Evolutionary conservation across 1,140 invertebrate genomes (phyloP), one percentile per base, ranked within the genome.

Genomic region (Lanistes nyassanus): DNA sequence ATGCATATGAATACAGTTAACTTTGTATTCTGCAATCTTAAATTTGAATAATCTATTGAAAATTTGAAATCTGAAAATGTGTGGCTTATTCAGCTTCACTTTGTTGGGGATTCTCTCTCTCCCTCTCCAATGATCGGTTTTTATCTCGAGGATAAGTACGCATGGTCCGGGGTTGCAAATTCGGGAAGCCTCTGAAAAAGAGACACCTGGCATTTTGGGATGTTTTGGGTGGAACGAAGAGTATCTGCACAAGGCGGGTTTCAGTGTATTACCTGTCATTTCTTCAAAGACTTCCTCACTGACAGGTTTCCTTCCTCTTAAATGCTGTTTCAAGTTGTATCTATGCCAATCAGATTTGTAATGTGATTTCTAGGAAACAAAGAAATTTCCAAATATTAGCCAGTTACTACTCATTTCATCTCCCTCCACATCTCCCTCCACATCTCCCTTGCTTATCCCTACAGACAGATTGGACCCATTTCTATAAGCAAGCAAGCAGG

Each of bases 311-410:
- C 76, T 66, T 39, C 80, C 81, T 74, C 79, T 81, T 7, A 88
- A 66, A 62, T 81, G 77, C 36, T 74, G 80, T 72, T 85, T 85
- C 34, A 88, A 74, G 73, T 88, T 88, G 70, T 85, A 88, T 73
- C 85, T 76, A 72, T 88, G 87, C 81, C 84, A 87, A 75, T 88
- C 87, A 60, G 80, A 83, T 82, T 92, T 92, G 79, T 92, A 93
- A 86, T 93, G 93, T 31, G 90, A 81, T 76, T 75, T 83, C 83
- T 84, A 72, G 39, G n/a, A 78, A 74, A 47, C 4, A 72, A 68
- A 64, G 31, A n/a, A n/a, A n/a, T 37, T n/a, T 75, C 29, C 39
- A 42, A 19, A 64, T 37, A 47, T 55, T 36, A 55, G 23, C 16
- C 21, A 47, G 42, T 29, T 31, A 31, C 21, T 29, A 13, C 19